A percentile compares a stretch with the other conserved stretches of the same genome.
Evolutionary conservation across 2,888 invertebrate genomes (phyloP).

Genomic region (Agrilus cyanescens): DNA sequence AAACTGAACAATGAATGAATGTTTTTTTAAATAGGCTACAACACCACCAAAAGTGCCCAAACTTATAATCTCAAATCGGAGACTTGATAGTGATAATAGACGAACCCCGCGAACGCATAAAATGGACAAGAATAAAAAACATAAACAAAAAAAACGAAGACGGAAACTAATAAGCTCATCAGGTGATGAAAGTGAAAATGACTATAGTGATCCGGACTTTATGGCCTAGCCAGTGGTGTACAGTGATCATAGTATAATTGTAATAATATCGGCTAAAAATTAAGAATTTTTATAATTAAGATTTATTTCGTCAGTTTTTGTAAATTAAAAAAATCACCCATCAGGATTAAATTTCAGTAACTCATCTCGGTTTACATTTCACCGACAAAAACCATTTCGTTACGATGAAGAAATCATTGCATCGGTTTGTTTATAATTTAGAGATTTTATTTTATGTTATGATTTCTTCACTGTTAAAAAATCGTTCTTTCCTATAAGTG

Average conservation of each 20-base stretch:
- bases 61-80: slow-evolving; percentile 37
- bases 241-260: slow-evolving; percentile 22
- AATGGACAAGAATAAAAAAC: slow-evolving; percentile 36
- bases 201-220: slow-evolving; percentile 48
- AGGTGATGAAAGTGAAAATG: slow-evolving; percentile 52
- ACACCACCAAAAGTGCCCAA: slow-evolving; percentile 39
- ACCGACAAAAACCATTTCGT: too few relatives aligned
- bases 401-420: too few relatives aligned
- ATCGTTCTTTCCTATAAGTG: too few relatives aligned
- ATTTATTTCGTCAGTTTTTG: slow-evolving; percentile 2
- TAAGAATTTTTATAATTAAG: slow-evolving; percentile 21
- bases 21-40: slow-evolving; percentile 24
- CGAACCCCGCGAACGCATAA: slow-evolving; percentile 32
- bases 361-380: too few relatives aligned
- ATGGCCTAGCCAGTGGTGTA: slow-evolving; percentile 33
- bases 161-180: slow-evolving; percentile 42
- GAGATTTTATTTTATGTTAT: too few relatives aligned
- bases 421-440: too few relatives aligned
- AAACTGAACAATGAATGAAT: slow-evolving; percentile 1
- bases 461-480: too few relatives aligned
- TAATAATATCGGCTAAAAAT: slow-evolving; percentile 16
- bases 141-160: slow-evolving; percentile 42
- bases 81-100: slow-evolving; percentile 33
- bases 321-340: too few relatives aligned
- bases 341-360: too few relatives aligned